Percentiles rank a stretch among this genome's conserved stretches.
These are phyloP conservation scores for Octopus sinensis DNA, from an alignment of 1,140 invertebrate species.

Conservation along the genomic window DNA sequence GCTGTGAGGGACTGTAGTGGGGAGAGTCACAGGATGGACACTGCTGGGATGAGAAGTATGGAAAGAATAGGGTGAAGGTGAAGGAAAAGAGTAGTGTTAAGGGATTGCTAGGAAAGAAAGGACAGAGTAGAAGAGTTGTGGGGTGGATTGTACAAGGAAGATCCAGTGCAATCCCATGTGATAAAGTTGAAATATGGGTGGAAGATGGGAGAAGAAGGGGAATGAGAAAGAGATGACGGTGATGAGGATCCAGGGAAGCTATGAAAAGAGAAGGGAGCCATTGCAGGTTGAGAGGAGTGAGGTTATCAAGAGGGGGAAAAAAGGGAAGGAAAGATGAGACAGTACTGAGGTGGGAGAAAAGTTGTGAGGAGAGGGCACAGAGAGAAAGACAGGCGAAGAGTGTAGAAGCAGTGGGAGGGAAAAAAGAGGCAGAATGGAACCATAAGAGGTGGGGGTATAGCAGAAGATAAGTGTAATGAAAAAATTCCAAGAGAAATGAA, in stretches of 20 bases:
- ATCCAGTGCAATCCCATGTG: not conserved
- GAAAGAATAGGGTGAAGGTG: not conserved
- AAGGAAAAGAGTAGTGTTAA: not conserved
- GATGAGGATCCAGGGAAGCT: not conserved
- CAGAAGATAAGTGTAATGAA: not conserved
- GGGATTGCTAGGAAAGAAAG: not conserved
- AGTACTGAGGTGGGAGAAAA: not conserved
- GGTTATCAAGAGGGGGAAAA: not conserved
- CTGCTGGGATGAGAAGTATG: not conserved
- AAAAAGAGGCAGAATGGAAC: not conserved
- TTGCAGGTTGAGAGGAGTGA: not conserved
- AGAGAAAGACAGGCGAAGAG: not conserved
- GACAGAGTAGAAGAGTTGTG: not conserved
- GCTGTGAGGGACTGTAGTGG: not conserved
- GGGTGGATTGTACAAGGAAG: not conserved
- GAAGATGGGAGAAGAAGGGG: not conserved
- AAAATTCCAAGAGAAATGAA: not conserved
- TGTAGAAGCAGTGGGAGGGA: not conserved
- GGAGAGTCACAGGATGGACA: not conserved
- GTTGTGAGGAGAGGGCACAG: not conserved
- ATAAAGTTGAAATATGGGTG: not conserved
- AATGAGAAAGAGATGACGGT: not conserved
- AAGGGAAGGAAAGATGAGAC: not conserved
- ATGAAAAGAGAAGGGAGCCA: not conserved
- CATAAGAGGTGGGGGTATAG: not conserved